phyloP scores from a whole-genome alignment of 2,888 invertebrate genomes.

The Monopis laevigella region DNA sequence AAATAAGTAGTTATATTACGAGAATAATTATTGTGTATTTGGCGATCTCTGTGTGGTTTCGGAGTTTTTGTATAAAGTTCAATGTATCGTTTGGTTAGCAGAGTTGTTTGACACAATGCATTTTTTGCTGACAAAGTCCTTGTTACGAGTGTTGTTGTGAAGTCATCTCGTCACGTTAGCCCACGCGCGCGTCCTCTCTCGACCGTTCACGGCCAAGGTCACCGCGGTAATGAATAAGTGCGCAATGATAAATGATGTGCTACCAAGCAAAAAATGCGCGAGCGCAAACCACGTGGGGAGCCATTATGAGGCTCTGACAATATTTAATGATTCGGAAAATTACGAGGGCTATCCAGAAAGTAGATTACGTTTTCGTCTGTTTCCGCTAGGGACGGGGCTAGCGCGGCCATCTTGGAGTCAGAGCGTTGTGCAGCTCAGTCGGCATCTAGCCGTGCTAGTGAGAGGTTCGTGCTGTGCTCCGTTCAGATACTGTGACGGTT shows the following conservation, averaged over 20 bases:
- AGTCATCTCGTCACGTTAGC: constrained; percentile 30
- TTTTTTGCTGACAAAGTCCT: constrained; percentile 7
- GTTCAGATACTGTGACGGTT: too few species aligned
- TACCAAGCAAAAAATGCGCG: constrained; percentile 39
- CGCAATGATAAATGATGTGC: constrained; percentile 55
- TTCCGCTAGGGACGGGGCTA: too few species aligned
- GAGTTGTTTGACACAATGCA: constrained; percentile 8
- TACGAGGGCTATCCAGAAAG: too few species aligned
- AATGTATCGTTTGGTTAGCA: background rate
- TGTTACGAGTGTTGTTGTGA: constrained; percentile 24
- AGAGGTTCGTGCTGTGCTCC: too few species aligned
- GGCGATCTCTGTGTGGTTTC: too few species aligned
- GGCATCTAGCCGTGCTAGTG: too few species aligned
- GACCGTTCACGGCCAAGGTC: constrained; percentile 66
- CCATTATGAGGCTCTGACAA: constrained; percentile 44
- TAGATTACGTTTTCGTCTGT: too few species aligned
- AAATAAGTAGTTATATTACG: too few species aligned
- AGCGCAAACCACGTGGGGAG: constrained; percentile 49
- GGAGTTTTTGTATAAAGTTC: background rate
- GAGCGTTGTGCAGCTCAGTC: too few species aligned
- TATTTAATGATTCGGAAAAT: constrained; percentile 57
- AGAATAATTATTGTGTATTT: too few species aligned
- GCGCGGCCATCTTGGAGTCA: too few species aligned
- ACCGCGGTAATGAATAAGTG: constrained; percentile 42
- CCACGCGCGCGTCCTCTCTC: constrained; percentile 34